Conservation (phyloP, 35 echinoderm and acorn worm species). For the Chiridota heheva region DNA sequence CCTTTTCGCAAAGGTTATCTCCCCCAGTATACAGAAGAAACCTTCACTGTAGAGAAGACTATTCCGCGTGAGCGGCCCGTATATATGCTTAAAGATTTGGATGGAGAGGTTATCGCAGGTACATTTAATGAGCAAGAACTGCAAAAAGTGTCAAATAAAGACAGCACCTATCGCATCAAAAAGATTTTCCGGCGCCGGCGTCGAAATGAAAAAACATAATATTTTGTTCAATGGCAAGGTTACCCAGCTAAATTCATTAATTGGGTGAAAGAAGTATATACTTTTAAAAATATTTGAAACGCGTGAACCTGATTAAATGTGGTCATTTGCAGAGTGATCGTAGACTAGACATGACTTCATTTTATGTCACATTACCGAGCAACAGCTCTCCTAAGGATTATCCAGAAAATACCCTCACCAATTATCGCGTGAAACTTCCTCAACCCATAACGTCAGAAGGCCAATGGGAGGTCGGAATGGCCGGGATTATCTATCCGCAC, state of each 20-base stretch:
- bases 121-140: slow-evolving; percentile 48
- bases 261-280: slow-evolving; percentile 33
- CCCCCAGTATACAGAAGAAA: slow-evolving; percentile 45
- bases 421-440: slow-evolving; percentile 30
- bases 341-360: slow-evolving; percentile 30
- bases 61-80: slow-evolving; percentile 2
- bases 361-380: slow-evolving; percentile 33
- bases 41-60: slow-evolving; percentile 7
- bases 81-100: slow-evolving; percentile 50
- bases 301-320: too few species aligned
- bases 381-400: slow-evolving; percentile 22
- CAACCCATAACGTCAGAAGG: slow-evolving; percentile 19
- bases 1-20: slow-evolving; percentile 45
- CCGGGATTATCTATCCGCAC: slow-evolving; percentile 45
- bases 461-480: slow-evolving; percentile 53
- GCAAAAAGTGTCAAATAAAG: slow-evolving; percentile 23
- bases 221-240: slow-evolving; percentile 30
- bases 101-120: slow-evolving; percentile 13
- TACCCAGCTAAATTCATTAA: slow-evolving; percentile 28
- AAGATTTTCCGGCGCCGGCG: slow-evolving; percentile 15
- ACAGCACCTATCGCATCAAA: slow-evolving; percentile 31
- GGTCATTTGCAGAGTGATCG: too few species aligned
- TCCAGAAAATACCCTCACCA: slow-evolving; percentile 44
- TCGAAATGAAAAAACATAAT: slow-evolving; percentile 4
- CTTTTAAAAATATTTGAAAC: slow-evolving; percentile 28